phyloP scores from a whole-genome alignment of 23 tunicate species.

The Styela clava region DNA sequence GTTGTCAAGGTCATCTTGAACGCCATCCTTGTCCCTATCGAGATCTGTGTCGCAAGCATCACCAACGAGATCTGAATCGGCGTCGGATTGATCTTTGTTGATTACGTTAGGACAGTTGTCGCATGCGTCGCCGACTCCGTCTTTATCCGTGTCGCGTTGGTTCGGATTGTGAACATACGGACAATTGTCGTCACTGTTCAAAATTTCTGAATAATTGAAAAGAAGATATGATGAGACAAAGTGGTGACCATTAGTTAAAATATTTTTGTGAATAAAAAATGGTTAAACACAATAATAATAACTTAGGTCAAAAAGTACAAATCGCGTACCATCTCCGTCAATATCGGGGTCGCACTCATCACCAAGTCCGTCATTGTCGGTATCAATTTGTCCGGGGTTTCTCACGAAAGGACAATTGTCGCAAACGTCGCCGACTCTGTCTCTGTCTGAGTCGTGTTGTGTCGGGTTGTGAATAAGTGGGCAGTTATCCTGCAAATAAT shows the following conservation, averaged over 20 bases:
- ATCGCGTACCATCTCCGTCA: slow-evolving; percentile 31
- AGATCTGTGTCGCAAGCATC: slow-evolving; percentile 71
- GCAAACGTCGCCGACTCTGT: slow-evolving; percentile 40
- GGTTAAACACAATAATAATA: too few species aligned
- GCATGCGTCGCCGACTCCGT: slow-evolving; percentile 89
- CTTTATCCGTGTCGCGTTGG: slow-evolving; percentile 65
- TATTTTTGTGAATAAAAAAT: background rate
- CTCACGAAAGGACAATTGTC: slow-evolving; percentile 38
- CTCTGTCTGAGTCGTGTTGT: slow-evolving; percentile 65
- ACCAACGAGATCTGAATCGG: slow-evolving; percentile 77
- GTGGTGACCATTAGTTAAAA: too few species aligned
- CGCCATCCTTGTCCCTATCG: slow-evolving; percentile 84
- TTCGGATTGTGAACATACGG: slow-evolving; percentile 52
- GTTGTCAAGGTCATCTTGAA: slow-evolving; percentile 79
- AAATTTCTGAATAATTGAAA: slow-evolving; percentile 7
- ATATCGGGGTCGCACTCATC: slow-evolving; percentile 25
- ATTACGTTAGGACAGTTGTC: slow-evolving; percentile 73
- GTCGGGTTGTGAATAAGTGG: slow-evolving; percentile 56
- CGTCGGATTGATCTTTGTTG: slow-evolving; percentile 65
- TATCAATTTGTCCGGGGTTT: slow-evolving; percentile 38
- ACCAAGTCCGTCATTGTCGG: slow-evolving; percentile 30
- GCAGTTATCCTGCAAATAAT: slow-evolving; percentile 60
- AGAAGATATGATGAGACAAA: background rate
- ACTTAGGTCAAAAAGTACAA: too few species aligned
- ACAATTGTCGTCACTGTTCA: slow-evolving; percentile 71